Evolutionary conservation across 2,113 vertebrate genomes (phyloP), one percentile per base, ranked within the genome.

Genomic region (Rhynchopsitta pachyrhyncha): DNA sequence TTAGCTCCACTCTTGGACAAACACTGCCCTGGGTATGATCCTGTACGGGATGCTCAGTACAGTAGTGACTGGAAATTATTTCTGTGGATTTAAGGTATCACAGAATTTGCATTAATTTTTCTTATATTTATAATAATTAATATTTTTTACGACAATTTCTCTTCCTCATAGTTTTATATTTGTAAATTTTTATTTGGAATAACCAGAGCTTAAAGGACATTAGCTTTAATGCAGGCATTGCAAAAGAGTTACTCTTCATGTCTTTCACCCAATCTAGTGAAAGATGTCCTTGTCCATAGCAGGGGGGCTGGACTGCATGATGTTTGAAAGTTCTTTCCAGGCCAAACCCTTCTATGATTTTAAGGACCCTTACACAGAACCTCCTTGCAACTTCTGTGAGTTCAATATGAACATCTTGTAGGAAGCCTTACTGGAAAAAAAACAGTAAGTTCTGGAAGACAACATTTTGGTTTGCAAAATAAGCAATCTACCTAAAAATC

Each of bases 201-300:
- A 95, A 91, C 35, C 39, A 77, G 24, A 95, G 75, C 14, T 88
- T 93, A 95, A 7, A 96, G 42, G 25, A 79, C 25, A 81, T 55
- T 59, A 76, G 37, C 79, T 42, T 59, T 25, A 92, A 49, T 59
- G 55, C 10, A 6, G 68, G 49, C 49, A 92, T 22, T 68, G 46
- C 57, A 77, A 80, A 86, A 84, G 55, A 77, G 13, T 69, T 53
- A 69, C 41, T 93, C 12, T 37, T 42, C 4, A 5, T 13, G 29
- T 27, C 11, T 71, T 67, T 53, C 28, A 82, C 19, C 7, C 18
- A 4, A 37, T 39, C 5, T 55, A 74, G 31, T 57, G 19, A 68
- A 89, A 84, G n/a, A 68, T 74, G 22, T 15, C 13, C 37, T 35
- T 67, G 11, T n/a, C 14, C 31, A 63, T 2, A 33, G 31, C 7